Evolutionary conservation across 1,140 invertebrate genomes (phyloP), one percentile per base, ranked within the genome.

Genomic region (Drosophila varians): DNA sequence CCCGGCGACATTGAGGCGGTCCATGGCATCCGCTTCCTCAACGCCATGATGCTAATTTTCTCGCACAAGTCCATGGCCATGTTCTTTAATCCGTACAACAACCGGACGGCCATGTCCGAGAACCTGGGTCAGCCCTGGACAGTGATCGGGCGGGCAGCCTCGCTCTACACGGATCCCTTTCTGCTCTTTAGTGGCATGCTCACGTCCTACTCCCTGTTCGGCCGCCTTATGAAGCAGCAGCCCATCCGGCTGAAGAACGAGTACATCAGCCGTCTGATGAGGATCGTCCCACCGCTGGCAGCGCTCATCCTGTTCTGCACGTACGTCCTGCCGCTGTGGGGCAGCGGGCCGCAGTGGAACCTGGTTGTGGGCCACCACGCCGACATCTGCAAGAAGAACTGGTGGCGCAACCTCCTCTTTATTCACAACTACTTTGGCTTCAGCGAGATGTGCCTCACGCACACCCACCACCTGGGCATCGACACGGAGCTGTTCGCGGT

Each of bases 401-500:
- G 93, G 93, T 94, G 93, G 94, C 90, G 92, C 76, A 94, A 94
- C 77, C 92, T 94, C 31, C 79, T 94, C 9, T 94, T 94, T 66
- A 93, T 94, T 21, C 94, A 94, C 65, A 94, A 94, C 83, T 94
- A 94, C 72, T 94, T 93, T 74, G 94, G 94, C n/a, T 94, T 94
- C 62, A 93, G 93, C 64, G 93, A 94, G 57, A 94, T 94, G 93
- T 95, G 95, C 74, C 82, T 95, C 12, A 95, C 94, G 0, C 94
- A 95, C 53, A 95, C 94, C 0, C 94, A 95, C 87, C 94, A 95
- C 62, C 49, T 97, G 54, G 96, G 96, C 7, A 97, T 97, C 75
- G 96, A 98, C 77, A 96, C 96, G 54, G 96, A 97, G 91, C 92
- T 97, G 9, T 97, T 96, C 80, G 88, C 94, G 0, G 76, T 96